A percentile compares a stretch with the other conserved stretches of the same genome.
Evolutionary conservation across 2,888 invertebrate species (phyloP).

Genomic region (Leucozona laternaria): DNA sequence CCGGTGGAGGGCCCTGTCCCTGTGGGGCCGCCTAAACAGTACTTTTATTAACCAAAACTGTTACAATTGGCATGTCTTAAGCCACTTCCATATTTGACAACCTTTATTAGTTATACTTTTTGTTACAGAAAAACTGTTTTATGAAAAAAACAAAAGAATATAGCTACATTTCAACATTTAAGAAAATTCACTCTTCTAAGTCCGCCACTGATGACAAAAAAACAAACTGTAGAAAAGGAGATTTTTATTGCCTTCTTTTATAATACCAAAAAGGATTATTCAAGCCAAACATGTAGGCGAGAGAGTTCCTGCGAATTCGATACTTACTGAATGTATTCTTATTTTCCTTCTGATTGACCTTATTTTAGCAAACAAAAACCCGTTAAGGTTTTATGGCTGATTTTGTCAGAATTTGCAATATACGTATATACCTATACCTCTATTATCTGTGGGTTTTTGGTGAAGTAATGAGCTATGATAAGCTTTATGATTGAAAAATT

Average conservation of each 20-base stretch:
- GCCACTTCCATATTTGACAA: no score
- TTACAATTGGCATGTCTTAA: no score
- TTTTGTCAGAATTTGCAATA: slow-evolving; percentile 45
- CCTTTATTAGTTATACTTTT: no score
- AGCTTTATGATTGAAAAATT: slow-evolving; percentile 53
- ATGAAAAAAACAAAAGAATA: no score
- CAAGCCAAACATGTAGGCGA: slow-evolving; percentile 24
- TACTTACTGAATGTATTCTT: slow-evolving; percentile 4
- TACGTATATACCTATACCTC: not conserved
- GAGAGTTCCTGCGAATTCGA: slow-evolving; percentile 21
- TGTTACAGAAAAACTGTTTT: no score
- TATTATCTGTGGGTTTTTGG: not conserved
- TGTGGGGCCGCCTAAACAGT: no score
- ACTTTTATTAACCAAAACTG: no score
- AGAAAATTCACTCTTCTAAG: not conserved
- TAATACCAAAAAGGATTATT: slow-evolving; percentile 54
- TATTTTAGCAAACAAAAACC: slow-evolving; percentile 56
- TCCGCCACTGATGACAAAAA: not conserved
- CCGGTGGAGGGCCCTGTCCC: no score
- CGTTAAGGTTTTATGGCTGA: slow-evolving; percentile 58
- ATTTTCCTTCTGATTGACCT: slow-evolving; percentile 68
- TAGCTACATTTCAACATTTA: no score
- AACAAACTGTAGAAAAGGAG: slow-evolving; percentile 28
- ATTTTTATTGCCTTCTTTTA: slow-evolving; percentile 58
- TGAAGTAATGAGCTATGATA: slow-evolving; percentile 8